Conservation (phyloP, 2,797 vertebrate species). For the Tenualosa thibaudeaui region DNA sequence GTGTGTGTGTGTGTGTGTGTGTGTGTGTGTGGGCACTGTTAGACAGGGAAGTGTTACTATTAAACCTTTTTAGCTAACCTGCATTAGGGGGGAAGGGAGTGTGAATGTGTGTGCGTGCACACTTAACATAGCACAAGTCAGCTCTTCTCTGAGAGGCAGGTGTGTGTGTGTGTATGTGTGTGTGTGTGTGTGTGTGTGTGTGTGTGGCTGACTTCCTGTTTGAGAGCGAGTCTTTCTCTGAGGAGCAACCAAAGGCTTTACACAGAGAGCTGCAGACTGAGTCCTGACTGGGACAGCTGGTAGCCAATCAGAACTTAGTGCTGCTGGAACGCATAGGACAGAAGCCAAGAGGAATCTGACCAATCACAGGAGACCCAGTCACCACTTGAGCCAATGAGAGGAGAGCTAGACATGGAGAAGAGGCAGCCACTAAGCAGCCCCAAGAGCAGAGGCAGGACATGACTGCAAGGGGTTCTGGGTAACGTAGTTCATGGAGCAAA, state of each 20-base stretch:
- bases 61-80: too few relatives aligned
- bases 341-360: background rate
- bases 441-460: slow-evolving; percentile 24
- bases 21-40: too few relatives aligned
- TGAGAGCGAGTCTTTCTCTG: too few relatives aligned
- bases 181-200: too few relatives aligned
- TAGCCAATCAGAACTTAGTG: background rate
- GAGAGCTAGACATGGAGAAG: slow-evolving; percentile 2
- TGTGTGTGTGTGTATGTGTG: too few relatives aligned
- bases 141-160: too few relatives aligned
- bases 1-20: too few relatives aligned
- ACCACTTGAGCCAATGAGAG: background rate
- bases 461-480: slow-evolving; percentile 65
- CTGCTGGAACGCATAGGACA: background rate
- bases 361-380: background rate
- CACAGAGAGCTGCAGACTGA: background rate
- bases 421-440: slow-evolving; percentile 22
- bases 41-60: too few relatives aligned
- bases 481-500: slow-evolving; percentile 61
- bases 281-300: background rate
- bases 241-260: too few relatives aligned
- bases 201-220: too few relatives aligned
- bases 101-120: background rate
- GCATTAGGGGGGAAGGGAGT: too few relatives aligned
- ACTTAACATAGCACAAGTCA: too few relatives aligned